Evolutionary conservation across 2,888 invertebrate genomes (phyloP).

Genomic region (Acanthoscelides obtectus): DNA sequence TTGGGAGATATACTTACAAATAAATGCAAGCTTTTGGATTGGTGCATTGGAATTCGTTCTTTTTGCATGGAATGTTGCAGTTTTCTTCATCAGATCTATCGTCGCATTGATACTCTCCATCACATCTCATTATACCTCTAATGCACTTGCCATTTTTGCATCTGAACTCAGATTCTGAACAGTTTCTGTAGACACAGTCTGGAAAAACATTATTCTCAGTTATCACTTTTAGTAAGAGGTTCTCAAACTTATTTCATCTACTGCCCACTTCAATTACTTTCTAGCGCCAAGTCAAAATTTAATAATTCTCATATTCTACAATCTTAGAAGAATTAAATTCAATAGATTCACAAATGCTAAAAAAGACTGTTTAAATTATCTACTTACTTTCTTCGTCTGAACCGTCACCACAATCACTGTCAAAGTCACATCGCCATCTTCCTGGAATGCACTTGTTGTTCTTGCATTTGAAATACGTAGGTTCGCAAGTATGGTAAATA

Average conservation of each 20-base stretch:
- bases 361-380: background rate
- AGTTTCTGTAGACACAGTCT: slow-evolving; percentile 64
- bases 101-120: slow-evolving; percentile 66
- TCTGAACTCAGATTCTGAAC: slow-evolving; percentile 70
- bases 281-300: too few species aligned
- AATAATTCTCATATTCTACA: too few species aligned
- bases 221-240: too few species aligned
- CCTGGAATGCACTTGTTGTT: slow-evolving; percentile 56
- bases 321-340: background rate
- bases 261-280: too few species aligned
- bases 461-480: slow-evolving; percentile 72
- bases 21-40: slow-evolving; percentile 59
- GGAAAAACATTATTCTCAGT: slow-evolving; percentile 5
- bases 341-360: too few species aligned
- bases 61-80: slow-evolving; percentile 57
- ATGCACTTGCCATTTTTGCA: slow-evolving; percentile 62
- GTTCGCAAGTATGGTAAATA: slow-evolving; percentile 64
- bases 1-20: slow-evolving; percentile 35
- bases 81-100: slow-evolving; percentile 65
- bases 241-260: too few species aligned
- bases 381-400: slow-evolving; percentile 60
- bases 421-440: slow-evolving; percentile 71
- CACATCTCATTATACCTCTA: slow-evolving; percentile 61
- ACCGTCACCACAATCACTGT: slow-evolving; percentile 75
- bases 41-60: slow-evolving; percentile 59